Conservation (phyloP, 2,888 invertebrate genomes). For the Phorcus lineatus region DNA sequence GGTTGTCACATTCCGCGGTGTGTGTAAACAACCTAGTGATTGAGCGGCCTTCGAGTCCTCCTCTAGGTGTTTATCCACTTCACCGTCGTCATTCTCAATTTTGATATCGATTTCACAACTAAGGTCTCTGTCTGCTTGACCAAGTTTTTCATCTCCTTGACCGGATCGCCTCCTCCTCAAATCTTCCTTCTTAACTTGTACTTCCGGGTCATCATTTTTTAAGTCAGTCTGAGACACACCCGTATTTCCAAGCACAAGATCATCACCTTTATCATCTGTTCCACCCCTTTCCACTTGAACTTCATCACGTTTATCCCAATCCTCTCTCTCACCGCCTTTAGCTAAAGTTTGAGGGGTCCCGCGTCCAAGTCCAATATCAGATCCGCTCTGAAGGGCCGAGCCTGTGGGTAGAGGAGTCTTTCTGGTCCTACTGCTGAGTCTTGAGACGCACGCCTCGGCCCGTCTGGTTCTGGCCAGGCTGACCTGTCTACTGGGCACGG, state of each 20-base stretch:
- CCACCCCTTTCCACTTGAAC: neutral
- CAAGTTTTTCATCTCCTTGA: too few relatives aligned
- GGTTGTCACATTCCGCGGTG: slow-evolving; percentile 38
- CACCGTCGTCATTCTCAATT: too few relatives aligned
- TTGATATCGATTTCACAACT: too few relatives aligned
- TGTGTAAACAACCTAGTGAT: neutral
- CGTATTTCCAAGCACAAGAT: neutral
- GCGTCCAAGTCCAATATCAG: neutral
- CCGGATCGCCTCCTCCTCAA: too few relatives aligned
- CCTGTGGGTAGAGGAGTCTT: neutral
- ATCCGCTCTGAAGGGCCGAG: neutral
- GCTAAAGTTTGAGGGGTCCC: neutral
- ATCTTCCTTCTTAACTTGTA: neutral
- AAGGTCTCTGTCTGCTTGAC: too few relatives aligned
- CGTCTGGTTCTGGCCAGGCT: neutral
- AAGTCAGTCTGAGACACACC: neutral
- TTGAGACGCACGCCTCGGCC: neutral
- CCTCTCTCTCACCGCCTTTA: neutral
- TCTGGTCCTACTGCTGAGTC: neutral
- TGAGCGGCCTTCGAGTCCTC: neutral
- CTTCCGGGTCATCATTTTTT: neutral
- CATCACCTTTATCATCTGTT: neutral
- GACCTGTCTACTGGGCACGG: neutral
- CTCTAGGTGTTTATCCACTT: too few relatives aligned
- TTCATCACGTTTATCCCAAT: neutral